Conservation (phyloP, 2,797 vertebrate species). For the Alexandromys oeconomus region DNA sequence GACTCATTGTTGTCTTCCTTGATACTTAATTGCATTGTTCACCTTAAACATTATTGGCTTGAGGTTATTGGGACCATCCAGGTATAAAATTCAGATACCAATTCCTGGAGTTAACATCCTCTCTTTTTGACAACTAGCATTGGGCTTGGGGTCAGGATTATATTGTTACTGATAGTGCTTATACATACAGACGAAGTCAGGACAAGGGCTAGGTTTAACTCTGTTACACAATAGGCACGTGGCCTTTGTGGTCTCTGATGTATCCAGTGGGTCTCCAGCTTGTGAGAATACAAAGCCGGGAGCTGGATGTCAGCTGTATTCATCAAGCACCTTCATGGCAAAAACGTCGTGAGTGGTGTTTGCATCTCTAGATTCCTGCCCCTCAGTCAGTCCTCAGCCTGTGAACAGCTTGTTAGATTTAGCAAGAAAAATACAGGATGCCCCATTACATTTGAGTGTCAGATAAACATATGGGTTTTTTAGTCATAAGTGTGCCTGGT, state of each 20-base stretch:
- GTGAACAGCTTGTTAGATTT: not conserved
- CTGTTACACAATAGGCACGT: not conserved
- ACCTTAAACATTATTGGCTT: slow-evolving; percentile 26
- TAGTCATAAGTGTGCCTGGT: not conserved
- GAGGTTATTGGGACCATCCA: not conserved
- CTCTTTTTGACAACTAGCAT: not conserved
- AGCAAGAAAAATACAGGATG: slow-evolving; percentile 37
- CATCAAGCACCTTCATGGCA: not conserved
- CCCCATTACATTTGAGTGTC: slow-evolving; percentile 12
- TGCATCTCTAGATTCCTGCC: not conserved
- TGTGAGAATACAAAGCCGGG: not conserved
- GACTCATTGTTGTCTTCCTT: not conserved
- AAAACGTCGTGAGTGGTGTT: not conserved
- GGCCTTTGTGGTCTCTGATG: not conserved
- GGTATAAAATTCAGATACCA: slow-evolving; percentile 16
- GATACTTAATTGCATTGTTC: not conserved
- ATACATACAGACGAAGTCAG: not conserved
- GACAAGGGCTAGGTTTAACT: not conserved
- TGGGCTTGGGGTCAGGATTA: not conserved
- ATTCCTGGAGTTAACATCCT: not conserved
- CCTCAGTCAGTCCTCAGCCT: slow-evolving; percentile 1
- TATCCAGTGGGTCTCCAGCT: not conserved
- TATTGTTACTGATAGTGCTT: not conserved
- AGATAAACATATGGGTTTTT: slow-evolving; percentile 41
- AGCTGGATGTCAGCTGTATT: not conserved